Conservation (phyloP, 2,797 vertebrate species). For the Mastacembelus armatus region DNA sequence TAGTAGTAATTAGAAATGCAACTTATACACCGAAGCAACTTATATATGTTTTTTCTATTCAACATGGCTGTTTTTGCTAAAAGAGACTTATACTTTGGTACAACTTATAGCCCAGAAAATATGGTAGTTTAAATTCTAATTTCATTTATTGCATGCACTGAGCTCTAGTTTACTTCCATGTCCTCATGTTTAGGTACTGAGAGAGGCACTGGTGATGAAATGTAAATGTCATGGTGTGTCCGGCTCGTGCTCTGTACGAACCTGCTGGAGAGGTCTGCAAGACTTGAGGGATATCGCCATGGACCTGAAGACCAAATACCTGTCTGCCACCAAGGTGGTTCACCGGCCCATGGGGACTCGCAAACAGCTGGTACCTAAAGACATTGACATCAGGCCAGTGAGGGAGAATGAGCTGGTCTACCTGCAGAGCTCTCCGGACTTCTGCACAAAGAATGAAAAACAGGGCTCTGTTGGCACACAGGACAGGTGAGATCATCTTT, state of each 20-base stretch:
- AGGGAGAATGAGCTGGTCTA: conserved; percentile 96
- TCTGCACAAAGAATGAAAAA: conserved; percentile 95
- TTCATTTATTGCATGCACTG: fast-evolving
- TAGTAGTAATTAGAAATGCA: too few relatives aligned
- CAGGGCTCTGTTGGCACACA: conserved; percentile 95
- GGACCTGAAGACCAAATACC: conserved; percentile 96
- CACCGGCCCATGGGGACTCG: conserved; percentile 95
- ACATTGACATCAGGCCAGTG: conserved; percentile 96
- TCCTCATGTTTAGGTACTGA: conserved; percentile 84
- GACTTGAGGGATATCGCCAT: conserved; percentile 93
- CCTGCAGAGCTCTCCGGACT: conserved; percentile 96
- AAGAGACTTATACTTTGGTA: too few relatives aligned
- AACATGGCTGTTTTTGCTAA: too few relatives aligned
- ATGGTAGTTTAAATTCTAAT: neutral
- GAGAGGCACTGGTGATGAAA: conserved; percentile 94
- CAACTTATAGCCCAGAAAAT: too few relatives aligned
- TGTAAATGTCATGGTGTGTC: conserved; percentile 99
- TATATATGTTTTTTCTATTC: too few relatives aligned
- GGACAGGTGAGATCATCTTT: conserved; percentile 88
- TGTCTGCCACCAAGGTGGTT: conserved; percentile 97
- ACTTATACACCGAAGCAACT: too few relatives aligned
- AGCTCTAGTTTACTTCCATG: conserved; percentile 5
- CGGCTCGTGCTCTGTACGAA: conserved; percentile 97
- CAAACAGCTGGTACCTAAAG: conserved; percentile 98
- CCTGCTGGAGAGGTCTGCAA: conserved; percentile 97